Evolutionary conservation across 2,797 vertebrate species (phyloP), one percentile per base, ranked within the genome.

Genomic region (Characodon lateralis): DNA sequence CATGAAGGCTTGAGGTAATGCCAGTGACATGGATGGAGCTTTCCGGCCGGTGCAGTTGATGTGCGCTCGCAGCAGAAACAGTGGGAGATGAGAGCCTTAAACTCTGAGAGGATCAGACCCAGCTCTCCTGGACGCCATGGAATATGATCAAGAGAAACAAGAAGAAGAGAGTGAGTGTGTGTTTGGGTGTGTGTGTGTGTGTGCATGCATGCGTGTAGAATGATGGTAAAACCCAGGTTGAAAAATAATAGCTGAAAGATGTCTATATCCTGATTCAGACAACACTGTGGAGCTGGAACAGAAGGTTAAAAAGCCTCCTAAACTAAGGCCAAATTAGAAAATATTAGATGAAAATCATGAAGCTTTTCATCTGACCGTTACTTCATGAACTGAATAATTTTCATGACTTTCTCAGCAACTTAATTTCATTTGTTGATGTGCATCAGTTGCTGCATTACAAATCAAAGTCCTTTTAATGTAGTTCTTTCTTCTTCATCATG

Each of bases 21-120:
- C 92, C 93, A 88, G 93, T 94, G 94, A 95, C 92, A 95, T 94
- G 92, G 93, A 90, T 89, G 86, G 86, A 92, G 92, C 92, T 94
- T 94, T 93, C 83, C 82, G 88, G 78, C 68, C 79, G 69, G 65
- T 79, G 82, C 87, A 89, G 51, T 55, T 46, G 72, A 55, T 65
- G 68, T 55, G 82, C 68, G 71, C 55, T 56, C 20, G 12, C 28
- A 35, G 78, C 63, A 86, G 80, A 83, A 66, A 80, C 31, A 55
- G 81, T 66, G 71, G 70, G 73, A 61, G 77, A 72, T 87, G 85
- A 89, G 89, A 90, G 87, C 87, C 82, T 86, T 91, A 90, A 89
- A 92, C 83, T 71, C 81, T 78, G 89, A 93, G 91, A 85, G 91
- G 93, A 93, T 93, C 91, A 93, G 89, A 88, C 80, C 78, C 46